Percentiles rank a stretch among this genome's conserved stretches.
These are phyloP conservation scores for Psilanteris sp. DNA, from an alignment of 1,140 invertebrate species.

Conservation along the genomic window DNA sequence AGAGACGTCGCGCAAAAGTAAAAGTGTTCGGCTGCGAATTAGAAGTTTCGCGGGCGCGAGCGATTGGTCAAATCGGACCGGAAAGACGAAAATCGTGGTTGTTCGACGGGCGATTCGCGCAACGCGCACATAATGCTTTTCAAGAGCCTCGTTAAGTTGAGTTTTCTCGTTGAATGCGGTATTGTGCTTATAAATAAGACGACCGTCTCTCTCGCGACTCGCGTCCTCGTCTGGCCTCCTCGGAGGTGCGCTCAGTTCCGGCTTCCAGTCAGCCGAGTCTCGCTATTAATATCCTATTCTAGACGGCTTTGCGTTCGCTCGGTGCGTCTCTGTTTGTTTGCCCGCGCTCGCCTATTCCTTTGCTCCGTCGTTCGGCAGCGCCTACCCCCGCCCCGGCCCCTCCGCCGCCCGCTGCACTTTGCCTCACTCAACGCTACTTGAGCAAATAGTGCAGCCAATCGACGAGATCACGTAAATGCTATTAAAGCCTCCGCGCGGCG, in stretches of 20 bases:
- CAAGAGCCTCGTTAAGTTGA: conserved; percentile 56
- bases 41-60: conserved; percentile 27
- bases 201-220: conserved; percentile 33
- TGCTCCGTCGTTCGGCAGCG: conserved; percentile 32
- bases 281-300: conserved; percentile 66
- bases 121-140: conserved; percentile 55
- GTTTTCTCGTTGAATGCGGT: conserved; percentile 44
- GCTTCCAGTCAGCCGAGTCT: conserved; percentile 64
- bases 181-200: conserved; percentile 69
- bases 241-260: conserved; percentile 64
- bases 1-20: no score
- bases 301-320: conserved; percentile 43
- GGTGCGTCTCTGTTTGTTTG: conserved; percentile 52
- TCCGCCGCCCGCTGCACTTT: conserved; percentile 23
- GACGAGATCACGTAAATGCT: conserved; percentile 63
- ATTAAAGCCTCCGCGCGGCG: conserved; percentile 30
- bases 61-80: background rate
- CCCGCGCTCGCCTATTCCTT: conserved; percentile 54
- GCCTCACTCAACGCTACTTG: conserved; percentile 58
- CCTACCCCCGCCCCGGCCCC: background rate
- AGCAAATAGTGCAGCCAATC: conserved; percentile 63
- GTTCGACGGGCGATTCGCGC: conserved; percentile 29
- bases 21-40: conserved; percentile 6
- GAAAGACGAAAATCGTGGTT: conserved; percentile 22
- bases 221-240: conserved; percentile 49